Evolutionary conservation across 2,797 vertebrate genomes (phyloP).

Genomic region (Manis crassicaudata): DNA sequence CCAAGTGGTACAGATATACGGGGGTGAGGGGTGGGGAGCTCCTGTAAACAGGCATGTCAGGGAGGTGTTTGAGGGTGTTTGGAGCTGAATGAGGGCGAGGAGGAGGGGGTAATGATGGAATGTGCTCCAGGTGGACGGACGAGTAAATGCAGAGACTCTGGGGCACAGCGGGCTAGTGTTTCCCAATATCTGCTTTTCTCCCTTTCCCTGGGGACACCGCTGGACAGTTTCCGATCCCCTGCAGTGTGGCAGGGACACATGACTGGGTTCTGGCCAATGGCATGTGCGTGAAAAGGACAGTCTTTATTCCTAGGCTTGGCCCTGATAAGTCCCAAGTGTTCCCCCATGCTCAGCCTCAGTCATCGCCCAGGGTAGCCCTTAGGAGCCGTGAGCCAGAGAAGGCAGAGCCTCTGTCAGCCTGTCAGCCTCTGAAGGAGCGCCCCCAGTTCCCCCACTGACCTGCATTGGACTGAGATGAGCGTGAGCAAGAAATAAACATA

Average conservation of each 20-base stretch:
- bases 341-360: not conserved
- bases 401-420: too few relatives aligned
- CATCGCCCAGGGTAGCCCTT: not conserved
- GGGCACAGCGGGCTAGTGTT: not conserved
- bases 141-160: not conserved
- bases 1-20: not conserved
- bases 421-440: not conserved
- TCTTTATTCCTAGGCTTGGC: not conserved
- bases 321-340: too few relatives aligned
- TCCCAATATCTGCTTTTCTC: not conserved
- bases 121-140: not conserved
- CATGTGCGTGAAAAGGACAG: not conserved
- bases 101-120: too few relatives aligned
- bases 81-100: not conserved
- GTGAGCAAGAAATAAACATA: not conserved
- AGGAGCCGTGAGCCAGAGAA: not conserved
- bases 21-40: fast-evolving
- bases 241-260: not conserved
- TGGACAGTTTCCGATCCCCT: not conserved
- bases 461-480: not conserved
- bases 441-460: fast-evolving
- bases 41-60: too few relatives aligned
- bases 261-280: not conserved
- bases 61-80: not conserved
- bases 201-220: not conserved